Base-by-base conservation (phyloP, 2,113 vertebrate genomes). In the Cyprinodon variegatus region DNA sequence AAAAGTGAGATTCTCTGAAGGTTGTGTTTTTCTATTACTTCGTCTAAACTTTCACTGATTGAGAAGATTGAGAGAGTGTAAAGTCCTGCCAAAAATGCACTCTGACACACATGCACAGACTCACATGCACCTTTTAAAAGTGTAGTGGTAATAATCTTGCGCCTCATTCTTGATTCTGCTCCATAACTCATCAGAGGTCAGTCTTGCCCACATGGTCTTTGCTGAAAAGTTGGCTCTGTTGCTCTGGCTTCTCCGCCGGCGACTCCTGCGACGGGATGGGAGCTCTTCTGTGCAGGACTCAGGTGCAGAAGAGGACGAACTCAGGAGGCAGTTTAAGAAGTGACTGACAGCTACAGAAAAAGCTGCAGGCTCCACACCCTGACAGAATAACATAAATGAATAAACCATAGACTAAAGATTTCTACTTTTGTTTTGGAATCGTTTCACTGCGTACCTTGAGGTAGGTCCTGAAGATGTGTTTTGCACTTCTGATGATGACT, bases 261-360 rank as follows among this genome's bases (percentile, higher is more conserved):
- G 97, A 74, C 94, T 96, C 89, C 95, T 96, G 78, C 96, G 96
- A 78, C 96, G 97, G 60, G 96, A 95, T 72, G 96, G 92, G 40
- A 96, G 93, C 90, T 97, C 96, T 0, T 97, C 97, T 0, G 96
- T 95, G 68, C 94, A 91, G 0, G 95, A 94, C 74, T 97, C 97
- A 0, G 95, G 92, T 65, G 95, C 93, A 72, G 95, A 96, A 91
- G 96, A 94, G 68, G 96, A 96, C 73, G 96, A 96, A 90, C 96
- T 96, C 68, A 99, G 91, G 83, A 98, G 96, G 93, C 97, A 98
- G 83, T 99, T 99, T 69, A 99, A 94, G 93, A 98, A 99, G 92
- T 98, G 97, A 92, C 96, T 97, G 92, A 99, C 96, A 79, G 98
- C 97, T 0, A 95, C 96, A 0, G 98, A 99, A 41, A 98, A 94